Conservation (phyloP, 2,888 invertebrate species). For the Caradrina clavipalpis region DNA sequence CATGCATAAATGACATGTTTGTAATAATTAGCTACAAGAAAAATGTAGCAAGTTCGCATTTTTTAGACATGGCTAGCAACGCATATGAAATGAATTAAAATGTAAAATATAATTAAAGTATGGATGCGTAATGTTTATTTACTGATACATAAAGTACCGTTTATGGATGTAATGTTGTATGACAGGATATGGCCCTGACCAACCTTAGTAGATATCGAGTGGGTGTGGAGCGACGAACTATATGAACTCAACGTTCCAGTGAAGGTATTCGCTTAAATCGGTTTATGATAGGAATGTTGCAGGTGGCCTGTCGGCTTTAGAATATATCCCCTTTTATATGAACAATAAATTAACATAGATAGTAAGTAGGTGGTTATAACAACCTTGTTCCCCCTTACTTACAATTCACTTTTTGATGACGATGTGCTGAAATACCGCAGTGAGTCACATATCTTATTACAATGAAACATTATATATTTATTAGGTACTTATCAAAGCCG, state of each 20-base stretch:
- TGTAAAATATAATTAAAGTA: slow-evolving; percentile 25
- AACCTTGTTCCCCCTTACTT: slow-evolving; percentile 11
- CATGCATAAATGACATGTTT: slow-evolving; percentile 2
- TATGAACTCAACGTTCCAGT: slow-evolving; percentile 51
- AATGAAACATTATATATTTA: slow-evolving; percentile 8
- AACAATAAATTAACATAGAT: slow-evolving; percentile 14
- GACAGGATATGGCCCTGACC: slow-evolving; percentile 70
- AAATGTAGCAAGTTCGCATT: slow-evolving; percentile 14
- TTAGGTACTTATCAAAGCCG: slow-evolving; percentile 43
- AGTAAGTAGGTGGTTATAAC: slow-evolving; percentile 2
- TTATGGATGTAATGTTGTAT: slow-evolving; percentile 58
- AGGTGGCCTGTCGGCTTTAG: slow-evolving; percentile 41
- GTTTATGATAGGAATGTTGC: slow-evolving; percentile 58
- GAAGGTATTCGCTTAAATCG: slow-evolving; percentile 54
- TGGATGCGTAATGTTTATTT: slow-evolving; percentile 60
- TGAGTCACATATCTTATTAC: slow-evolving; percentile 39
- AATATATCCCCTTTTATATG: slow-evolving; percentile 10
- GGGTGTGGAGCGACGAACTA: slow-evolving; percentile 65
- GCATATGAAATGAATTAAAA: slow-evolving; percentile 26
- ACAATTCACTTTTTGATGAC: slow-evolving; percentile 40
- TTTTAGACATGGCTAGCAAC: slow-evolving; percentile 6
- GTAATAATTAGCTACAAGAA: slow-evolving; percentile 14
- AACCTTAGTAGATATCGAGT: slow-evolving; percentile 69
- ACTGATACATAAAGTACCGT: slow-evolving; percentile 55
- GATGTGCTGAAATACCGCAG: slow-evolving; percentile 20